Evolutionary conservation across 2,797 vertebrate species (phyloP).

Genomic region (Limnodromus scolopaceus): DNA sequence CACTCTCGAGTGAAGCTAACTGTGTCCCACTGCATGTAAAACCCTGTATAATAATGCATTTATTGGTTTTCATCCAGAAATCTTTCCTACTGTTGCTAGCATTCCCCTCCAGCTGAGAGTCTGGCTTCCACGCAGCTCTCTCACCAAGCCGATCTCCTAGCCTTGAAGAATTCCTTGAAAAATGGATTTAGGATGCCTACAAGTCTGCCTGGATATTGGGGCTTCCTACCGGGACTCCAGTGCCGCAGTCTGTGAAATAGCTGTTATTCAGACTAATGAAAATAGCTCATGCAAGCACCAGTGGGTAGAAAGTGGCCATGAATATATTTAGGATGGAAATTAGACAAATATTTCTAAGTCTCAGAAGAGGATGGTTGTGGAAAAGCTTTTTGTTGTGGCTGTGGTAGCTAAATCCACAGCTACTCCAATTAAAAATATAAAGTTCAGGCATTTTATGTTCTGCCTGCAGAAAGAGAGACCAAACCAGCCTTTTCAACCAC

Average conservation of each 20-base stretch:
- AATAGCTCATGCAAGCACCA: neutral
- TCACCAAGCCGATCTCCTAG: slow-evolving; percentile 3
- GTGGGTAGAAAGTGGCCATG: slow-evolving; percentile 19
- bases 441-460: neutral
- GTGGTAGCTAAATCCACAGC: neutral
- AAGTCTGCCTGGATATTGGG: slow-evolving; percentile 2
- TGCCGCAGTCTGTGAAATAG: slow-evolving; percentile 55
- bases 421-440: neutral
- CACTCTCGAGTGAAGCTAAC: neutral
- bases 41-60: slow-evolving; percentile 40
- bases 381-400: neutral
- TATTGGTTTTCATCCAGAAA: slow-evolving; percentile 46
- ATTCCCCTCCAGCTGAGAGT: slow-evolving; percentile 35
- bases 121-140: slow-evolving; percentile 16
- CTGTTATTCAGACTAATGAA: slow-evolving; percentile 51
- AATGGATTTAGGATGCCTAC: slow-evolving; percentile 55
- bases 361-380: neutral
- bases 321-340: slow-evolving; percentile 45
- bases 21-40: slow-evolving; percentile 24
- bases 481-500: neutral
- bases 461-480: neutral
- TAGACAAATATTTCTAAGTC: slow-evolving; percentile 3
- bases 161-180: slow-evolving; percentile 65
- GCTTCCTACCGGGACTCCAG: slow-evolving; percentile 3
- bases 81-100: slow-evolving; percentile 35